phyloP scores from a whole-genome alignment of 2,888 invertebrate genomes.

The Sphaeridia pumilis region DNA sequence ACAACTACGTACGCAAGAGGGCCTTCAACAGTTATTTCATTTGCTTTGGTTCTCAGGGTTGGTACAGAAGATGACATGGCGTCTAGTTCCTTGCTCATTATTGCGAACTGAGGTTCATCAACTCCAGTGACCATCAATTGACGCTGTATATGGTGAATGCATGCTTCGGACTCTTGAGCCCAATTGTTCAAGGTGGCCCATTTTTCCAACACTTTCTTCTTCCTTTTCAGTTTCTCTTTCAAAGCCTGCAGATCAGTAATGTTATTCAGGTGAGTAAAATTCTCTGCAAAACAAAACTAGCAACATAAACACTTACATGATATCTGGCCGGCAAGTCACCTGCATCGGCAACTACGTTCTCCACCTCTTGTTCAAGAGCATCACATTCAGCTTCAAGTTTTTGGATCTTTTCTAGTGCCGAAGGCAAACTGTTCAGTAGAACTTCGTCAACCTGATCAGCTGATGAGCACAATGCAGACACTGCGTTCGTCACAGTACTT shows the following conservation, averaged over 20 bases:
- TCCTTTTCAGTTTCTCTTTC: constrained; percentile 59
- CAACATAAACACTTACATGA: no score
- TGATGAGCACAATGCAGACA: constrained; percentile 58
- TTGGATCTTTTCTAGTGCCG: constrained; percentile 56
- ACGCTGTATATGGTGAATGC: constrained; percentile 50
- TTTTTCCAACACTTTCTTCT: constrained; percentile 61
- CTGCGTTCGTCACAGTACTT: constrained; percentile 66
- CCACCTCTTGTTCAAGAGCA: neutral
- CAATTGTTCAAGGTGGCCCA: constrained; percentile 73
- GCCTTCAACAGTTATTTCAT: no score
- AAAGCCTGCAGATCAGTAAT: no score
- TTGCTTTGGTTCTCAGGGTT: neutral
- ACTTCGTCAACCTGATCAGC: constrained; percentile 69
- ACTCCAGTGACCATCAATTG: constrained; percentile 11
- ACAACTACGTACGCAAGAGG: constrained; percentile 6
- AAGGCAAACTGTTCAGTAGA: constrained; percentile 66
- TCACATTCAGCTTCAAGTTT: neutral
- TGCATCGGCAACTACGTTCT: no score
- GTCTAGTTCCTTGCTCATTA: constrained; percentile 1
- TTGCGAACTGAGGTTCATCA: constrained; percentile 3
- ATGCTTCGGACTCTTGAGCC: constrained; percentile 66
- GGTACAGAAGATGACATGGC: neutral
- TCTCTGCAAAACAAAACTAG: constrained; percentile 35
- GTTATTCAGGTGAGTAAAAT: no score
- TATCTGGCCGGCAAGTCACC: no score